Evolutionary conservation across 2,888 invertebrate genomes (phyloP), one percentile per base, ranked within the genome.

Genomic region (Drosophila subquinaria): DNA sequence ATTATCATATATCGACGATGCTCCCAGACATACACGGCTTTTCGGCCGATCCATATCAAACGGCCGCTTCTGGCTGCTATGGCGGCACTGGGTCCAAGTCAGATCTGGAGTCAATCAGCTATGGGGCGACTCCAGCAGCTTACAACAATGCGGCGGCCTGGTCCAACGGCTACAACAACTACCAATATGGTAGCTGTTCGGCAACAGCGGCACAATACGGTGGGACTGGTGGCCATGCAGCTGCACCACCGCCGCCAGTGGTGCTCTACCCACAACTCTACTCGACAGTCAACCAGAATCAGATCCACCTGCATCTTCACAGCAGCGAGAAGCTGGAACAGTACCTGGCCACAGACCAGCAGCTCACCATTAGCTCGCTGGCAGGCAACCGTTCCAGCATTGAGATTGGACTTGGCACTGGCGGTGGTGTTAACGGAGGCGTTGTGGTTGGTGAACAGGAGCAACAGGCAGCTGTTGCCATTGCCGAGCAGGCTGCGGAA

Each of bases 221-320:
- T 5, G 30, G 69, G 27, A 48, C 63, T 53, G 89, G 87, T 52
- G 73, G 65, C 0, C 79, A 76, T 48, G 67, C 70, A 0, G 81
- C 91, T 10, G 89, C 90, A 5, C 92, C 92, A 33, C 93, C 94
- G 5, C 93, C 94, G 2, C 94, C 95, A 2, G 95, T 97, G 95
- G 95, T 97, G 20, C 94, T 97, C 0, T 95, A 95, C 88, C 97
- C 97, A 0, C 96, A 96, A 87, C 93, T 97, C 0, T 96, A 96
- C 92, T 96, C 97, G 45, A 97, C 97, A 27, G 96, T 97, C 60
- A 97, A 97, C 91, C 97, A 97, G 92, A 97, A 97, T 92, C 96
- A 97, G 94, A 97, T 97, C 71, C 97, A 97, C 90, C 94, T 97
- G 23, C 97, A 97, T 88, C 92, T 96, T 33, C 97, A 97, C 92